Evolutionary conservation across 1,140 invertebrate genomes (phyloP).

Genomic region (Meloidogyne chitwoodi): DNA sequence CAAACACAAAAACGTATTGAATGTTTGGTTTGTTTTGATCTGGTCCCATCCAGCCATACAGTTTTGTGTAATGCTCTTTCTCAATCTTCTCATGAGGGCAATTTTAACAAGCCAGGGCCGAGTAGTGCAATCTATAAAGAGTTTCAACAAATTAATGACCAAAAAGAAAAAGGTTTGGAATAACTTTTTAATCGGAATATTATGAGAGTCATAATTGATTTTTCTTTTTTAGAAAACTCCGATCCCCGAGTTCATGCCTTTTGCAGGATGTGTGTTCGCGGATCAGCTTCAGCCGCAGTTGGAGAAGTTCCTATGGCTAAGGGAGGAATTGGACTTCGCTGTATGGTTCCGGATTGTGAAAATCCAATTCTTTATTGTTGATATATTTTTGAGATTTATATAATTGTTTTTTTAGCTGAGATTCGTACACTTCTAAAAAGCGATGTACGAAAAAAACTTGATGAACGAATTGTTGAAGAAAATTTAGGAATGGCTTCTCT

Average conservation of each 20-base stretch:
- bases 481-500: conserved; percentile 29
- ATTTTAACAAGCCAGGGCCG: neutral
- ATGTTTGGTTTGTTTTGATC: conserved; percentile 28
- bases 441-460: conserved; percentile 21
- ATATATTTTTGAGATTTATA: neutral
- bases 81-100: neutral
- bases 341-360: conserved; percentile 27
- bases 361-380: conserved; percentile 39
- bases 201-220: too few species aligned
- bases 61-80: conserved; percentile 10
- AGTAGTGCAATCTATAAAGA: neutral
- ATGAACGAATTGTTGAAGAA: conserved; percentile 35
- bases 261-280: conserved; percentile 18
- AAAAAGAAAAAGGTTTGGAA: neutral
- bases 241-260: conserved; percentile 15
- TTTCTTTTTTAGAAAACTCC: neutral
- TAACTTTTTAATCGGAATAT: too few species aligned
- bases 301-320: conserved; percentile 27
- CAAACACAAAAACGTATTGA: conserved; percentile 13
- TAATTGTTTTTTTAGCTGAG: conserved; percentile 24
- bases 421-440: conserved; percentile 14
- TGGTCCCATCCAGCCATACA: neutral
- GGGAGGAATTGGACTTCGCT: conserved; percentile 31
- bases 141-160: neutral
- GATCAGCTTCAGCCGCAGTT: conserved; percentile 26